Evolutionary conservation across 2,888 invertebrate genomes (phyloP).

Genomic region (Proisotoma minuta): DNA sequence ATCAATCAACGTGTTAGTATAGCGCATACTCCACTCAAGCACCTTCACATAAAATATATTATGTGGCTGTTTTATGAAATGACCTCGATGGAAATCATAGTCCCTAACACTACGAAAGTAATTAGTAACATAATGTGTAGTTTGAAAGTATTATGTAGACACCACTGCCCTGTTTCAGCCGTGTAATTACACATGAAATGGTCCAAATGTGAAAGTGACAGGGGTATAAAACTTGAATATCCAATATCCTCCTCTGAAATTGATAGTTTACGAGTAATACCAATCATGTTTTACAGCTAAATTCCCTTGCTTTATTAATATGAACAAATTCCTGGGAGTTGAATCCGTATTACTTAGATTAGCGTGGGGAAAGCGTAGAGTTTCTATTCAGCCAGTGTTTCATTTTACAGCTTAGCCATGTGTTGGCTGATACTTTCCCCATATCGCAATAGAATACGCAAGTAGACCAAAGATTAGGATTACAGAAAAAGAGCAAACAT

Average conservation of each 20-base stretch:
- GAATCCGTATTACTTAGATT: too few relatives aligned
- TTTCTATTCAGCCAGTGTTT: too few relatives aligned
- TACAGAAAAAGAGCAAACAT: too few relatives aligned
- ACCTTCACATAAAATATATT: not conserved
- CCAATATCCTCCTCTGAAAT: slow-evolving; percentile 2
- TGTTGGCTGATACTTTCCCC: not conserved
- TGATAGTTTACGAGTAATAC: slow-evolving; percentile 4
- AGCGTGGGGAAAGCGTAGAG: too few relatives aligned
- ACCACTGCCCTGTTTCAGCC: not conserved
- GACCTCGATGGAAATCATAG: slow-evolving; percentile 3
- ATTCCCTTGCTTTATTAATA: slow-evolving; percentile 4
- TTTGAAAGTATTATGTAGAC: not conserved
- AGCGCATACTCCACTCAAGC: not conserved
- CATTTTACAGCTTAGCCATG: not conserved
- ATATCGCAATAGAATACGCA: too few relatives aligned
- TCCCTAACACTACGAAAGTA: slow-evolving; percentile 2
- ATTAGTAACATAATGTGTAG: not conserved
- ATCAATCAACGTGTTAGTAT: not conserved
- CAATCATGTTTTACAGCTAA: slow-evolving; percentile 5
- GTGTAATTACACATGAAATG: slow-evolving; percentile 4
- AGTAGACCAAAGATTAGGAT: too few relatives aligned
- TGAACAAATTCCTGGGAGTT: not conserved
- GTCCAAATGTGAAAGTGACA: slow-evolving; percentile 1
- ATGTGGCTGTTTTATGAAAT: not conserved
- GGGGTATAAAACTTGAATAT: not conserved